A percentile compares a stretch with the other conserved stretches of the same genome.
Evolutionary conservation across 1,140 invertebrate genomes (phyloP).

Genomic region (Chymomyza costata): DNA sequence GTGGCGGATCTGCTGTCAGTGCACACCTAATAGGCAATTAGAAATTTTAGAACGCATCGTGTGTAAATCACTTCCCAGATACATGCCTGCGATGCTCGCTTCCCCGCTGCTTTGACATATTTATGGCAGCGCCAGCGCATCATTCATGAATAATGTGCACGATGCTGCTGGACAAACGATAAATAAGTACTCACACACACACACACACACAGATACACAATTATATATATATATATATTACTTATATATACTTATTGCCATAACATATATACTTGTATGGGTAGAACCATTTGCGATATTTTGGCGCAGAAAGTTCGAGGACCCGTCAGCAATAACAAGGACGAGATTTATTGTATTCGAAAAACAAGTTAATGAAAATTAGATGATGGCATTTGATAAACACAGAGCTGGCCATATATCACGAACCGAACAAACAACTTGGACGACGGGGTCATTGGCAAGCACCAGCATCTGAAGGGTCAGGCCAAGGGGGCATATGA

Average conservation of each 20-base stretch:
- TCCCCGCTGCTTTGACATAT: conserved; percentile 12
- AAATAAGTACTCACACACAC: too few relatives aligned
- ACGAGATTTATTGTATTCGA: conserved; percentile 51
- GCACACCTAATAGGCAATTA: conserved; percentile 24
- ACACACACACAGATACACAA: too few relatives aligned
- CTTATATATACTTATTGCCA: too few relatives aligned
- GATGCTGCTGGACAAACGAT: neutral
- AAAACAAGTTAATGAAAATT: conserved; percentile 67
- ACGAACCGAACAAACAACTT: conserved; percentile 8
- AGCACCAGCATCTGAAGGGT: conserved; percentile 37
- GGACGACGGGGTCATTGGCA: too few relatives aligned
- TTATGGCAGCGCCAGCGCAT: too few relatives aligned
- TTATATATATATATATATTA: too few relatives aligned
- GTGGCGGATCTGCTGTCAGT: too few relatives aligned
- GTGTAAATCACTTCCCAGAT: neutral
- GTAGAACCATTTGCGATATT: conserved; percentile 4
- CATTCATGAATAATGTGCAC: conserved; percentile 3
- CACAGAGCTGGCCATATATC: conserved; percentile 54
- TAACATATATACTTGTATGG: too few relatives aligned
- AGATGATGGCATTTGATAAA: conserved; percentile 68
- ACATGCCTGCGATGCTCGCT: neutral
- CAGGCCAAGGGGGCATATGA: conserved; percentile 29
- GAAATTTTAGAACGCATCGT: conserved; percentile 9
- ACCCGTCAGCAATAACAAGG: conserved; percentile 13
- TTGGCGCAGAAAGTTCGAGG: conserved; percentile 19